Base-by-base conservation (phyloP, 2,113 vertebrate genomes). In the Anolis sagrei region DNA sequence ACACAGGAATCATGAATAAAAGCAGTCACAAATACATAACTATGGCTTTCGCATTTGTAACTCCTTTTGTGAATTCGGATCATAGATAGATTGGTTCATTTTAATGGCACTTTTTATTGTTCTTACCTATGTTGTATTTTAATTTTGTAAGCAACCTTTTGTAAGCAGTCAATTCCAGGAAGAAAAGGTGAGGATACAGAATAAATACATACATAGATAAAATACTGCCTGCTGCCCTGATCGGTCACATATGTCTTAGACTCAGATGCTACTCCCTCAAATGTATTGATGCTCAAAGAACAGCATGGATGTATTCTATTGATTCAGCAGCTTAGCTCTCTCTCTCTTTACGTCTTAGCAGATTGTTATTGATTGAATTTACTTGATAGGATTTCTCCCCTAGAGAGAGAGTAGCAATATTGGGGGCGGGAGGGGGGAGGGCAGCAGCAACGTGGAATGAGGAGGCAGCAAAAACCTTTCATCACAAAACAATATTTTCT, bases 281-380 rank as follows among this genome's bases (percentile, higher is more conserved):
- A 44, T 81, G 74, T 69, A 75, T 86, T 74, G 44, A 66, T 51
- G 48, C 58, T 16, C 73, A 23, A 86, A 80, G 84, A 75, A 66
- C 18, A 64, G 58, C 29, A 49, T 86, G 84, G 79, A 48, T 64
- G 5, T 64, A 64, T 81, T 86, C 69, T 44, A 81, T 75, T 86
- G 84, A 81, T 86, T 44, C 19, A 36, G 58, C 44, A 75, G 62
- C 73, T 78, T 36, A 78, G 51, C 34, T 80, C 61, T 62, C 54
- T 48, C 39, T 85, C 34, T 79, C 29, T n/a, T n/a, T 73, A 51
- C 48, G 77, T 74, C 58, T 79, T 79, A 66, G 69, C 80, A 86
- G 78, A 81, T 81, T 66, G 70, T 80, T 86, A 86, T 86, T 81
- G 78, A 86, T 61, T 39, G 39, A 54, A 80, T 86, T 86, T 86